Conservation (phyloP, 2,113 vertebrate genomes). For the Stegostoma tigrinum region DNA sequence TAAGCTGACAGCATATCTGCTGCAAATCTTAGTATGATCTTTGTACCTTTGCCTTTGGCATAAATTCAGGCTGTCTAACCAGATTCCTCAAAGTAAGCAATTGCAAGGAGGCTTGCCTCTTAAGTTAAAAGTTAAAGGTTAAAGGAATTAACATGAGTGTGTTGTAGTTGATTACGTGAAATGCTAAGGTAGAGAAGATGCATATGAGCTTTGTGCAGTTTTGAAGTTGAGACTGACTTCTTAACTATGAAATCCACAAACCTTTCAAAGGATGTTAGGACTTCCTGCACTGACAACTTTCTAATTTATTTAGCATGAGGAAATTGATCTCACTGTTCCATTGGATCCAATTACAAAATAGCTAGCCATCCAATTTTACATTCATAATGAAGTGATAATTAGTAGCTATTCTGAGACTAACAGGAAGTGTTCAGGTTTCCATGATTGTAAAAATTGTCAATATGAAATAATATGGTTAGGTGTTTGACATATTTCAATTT, state of each 20-base stretch:
- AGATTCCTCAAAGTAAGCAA: neutral
- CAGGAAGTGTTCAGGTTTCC: neutral
- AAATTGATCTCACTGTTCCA: constrained; percentile 25
- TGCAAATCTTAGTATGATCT: neutral
- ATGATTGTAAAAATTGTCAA: neutral
- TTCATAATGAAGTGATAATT: neutral
- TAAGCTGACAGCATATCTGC: neutral
- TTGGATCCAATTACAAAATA: constrained; percentile 15
- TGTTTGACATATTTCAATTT: neutral
- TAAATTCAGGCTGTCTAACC: neutral
- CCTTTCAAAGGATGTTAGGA: neutral
- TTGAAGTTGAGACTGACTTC: neutral
- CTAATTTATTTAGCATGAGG: constrained; percentile 29
- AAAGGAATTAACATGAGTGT: neutral
- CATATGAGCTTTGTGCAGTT: neutral
- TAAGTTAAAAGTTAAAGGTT: neutral
- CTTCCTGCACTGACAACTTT: constrained; percentile 33
- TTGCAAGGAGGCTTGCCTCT: neutral
- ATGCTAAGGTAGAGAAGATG: constrained; percentile 19
- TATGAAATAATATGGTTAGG: neutral
- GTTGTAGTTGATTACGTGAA: constrained; percentile 19
- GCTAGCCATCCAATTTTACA: neutral
- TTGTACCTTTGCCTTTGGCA: neutral
- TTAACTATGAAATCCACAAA: neutral
- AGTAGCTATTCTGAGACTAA: neutral